Percentiles rank a stretch among this genome's conserved stretches.
These are phyloP conservation scores for Gadopsis marmoratus DNA, from an alignment of 2,797 vertebrate genomes.

Conservation along the genomic window DNA sequence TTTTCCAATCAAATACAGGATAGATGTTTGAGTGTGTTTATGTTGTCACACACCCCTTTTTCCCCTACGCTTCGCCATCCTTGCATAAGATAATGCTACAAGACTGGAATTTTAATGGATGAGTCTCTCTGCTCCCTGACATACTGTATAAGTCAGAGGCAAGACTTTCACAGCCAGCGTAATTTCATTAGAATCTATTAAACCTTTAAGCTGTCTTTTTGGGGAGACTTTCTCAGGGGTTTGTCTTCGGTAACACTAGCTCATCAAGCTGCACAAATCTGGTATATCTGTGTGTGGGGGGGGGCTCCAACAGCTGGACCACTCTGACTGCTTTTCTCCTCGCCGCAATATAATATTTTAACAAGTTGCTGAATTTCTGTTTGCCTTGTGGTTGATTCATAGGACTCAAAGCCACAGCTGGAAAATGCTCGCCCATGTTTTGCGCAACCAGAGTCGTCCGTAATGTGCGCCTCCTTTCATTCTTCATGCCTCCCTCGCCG, in stretches of 20 bases:
- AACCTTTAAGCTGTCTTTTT: slow-evolving; percentile 56
- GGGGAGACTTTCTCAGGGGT: slow-evolving; percentile 58
- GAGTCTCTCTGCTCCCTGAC: slow-evolving; percentile 33
- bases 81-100: slow-evolving; percentile 44
- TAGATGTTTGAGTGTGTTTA: slow-evolving; percentile 26
- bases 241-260: slow-evolving; percentile 61
- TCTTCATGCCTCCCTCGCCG: slow-evolving; percentile 36
- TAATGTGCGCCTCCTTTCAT: slow-evolving; percentile 37
- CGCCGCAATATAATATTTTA: slow-evolving; percentile 27
- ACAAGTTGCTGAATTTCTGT: slow-evolving; percentile 11
- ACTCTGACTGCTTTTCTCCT: slow-evolving; percentile 51
- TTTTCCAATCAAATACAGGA: neutral
- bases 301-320: slow-evolving; percentile 62
- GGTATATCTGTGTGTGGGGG: slow-evolving; percentile 28
- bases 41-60: slow-evolving; percentile 3
- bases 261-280: slow-evolving; percentile 44
- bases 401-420: slow-evolving; percentile 50
- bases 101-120: slow-evolving; percentile 60
- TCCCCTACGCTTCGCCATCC: slow-evolving; percentile 3
- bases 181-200: slow-evolving; percentile 73
- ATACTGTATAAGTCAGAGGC: slow-evolving; percentile 35
- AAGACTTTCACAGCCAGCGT: slow-evolving; percentile 49
- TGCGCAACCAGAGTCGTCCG: slow-evolving; percentile 49
- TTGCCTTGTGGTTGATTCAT: slow-evolving; percentile 35
- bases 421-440: slow-evolving; percentile 28